Conservation (phyloP, 2,113 vertebrate genomes). For the Pelusios castaneus region DNA sequence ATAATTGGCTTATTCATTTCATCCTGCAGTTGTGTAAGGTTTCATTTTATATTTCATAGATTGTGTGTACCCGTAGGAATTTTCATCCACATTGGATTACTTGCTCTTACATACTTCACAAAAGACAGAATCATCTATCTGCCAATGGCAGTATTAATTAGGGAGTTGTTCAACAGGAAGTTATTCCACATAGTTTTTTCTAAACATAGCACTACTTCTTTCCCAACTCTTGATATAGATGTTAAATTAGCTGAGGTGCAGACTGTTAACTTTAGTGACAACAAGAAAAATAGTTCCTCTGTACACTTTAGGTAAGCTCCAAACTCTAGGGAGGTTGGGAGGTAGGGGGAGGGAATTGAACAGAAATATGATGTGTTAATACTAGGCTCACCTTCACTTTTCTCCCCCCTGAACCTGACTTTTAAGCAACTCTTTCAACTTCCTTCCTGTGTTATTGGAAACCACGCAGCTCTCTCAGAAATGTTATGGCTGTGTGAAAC, state of each 20-base stretch:
- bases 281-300: neutral
- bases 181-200: neutral
- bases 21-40: neutral
- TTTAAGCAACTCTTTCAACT: neutral
- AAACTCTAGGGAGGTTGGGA: neutral
- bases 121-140: neutral
- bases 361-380: neutral
- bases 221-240: neutral
- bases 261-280: neutral
- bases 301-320: neutral
- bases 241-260: neutral
- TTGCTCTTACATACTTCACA: too few species aligned
- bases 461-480: neutral
- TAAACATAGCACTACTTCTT: neutral
- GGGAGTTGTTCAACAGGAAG: neutral
- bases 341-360: accelerated
- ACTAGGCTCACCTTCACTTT: neutral
- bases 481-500: neutral
- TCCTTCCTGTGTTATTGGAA: neutral
- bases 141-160: neutral
- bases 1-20: neutral
- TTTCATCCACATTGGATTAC: neutral
- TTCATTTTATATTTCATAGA: neutral
- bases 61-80: neutral
- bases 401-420: neutral